A percentile compares a stretch with the other conserved stretches of the same genome.
Evolutionary conservation across 1,140 invertebrate species (phyloP).

Genomic region (Drosophila sucinea): DNA sequence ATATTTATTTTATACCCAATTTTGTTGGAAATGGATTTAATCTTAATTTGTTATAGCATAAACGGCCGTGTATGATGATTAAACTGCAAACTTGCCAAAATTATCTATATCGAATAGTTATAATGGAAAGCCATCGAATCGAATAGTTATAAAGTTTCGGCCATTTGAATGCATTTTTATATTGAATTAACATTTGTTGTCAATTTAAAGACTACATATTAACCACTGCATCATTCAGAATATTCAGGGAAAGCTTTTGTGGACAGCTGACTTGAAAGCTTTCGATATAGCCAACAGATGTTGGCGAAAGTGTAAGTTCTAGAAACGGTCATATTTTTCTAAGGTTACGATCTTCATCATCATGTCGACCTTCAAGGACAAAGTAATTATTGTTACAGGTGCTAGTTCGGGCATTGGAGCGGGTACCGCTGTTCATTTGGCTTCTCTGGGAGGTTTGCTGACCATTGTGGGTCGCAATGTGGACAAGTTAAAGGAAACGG

Average conservation of each 20-base stretch:
- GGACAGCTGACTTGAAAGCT: conserved; percentile 46
- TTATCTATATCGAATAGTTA: no score
- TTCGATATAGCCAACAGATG: conserved; percentile 26
- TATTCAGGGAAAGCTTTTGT: conserved; percentile 15
- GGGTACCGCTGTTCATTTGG: conserved; percentile 90
- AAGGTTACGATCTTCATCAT: conserved; percentile 23
- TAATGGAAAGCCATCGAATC: no score
- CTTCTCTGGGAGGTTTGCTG: conserved; percentile 89
- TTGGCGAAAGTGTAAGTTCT: not conserved
- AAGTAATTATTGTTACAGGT: conserved; percentile 90
- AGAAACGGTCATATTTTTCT: not conserved
- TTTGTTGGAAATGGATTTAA: no score
- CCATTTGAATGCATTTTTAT: no score
- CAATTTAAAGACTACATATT: not conserved
- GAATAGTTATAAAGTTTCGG: no score
- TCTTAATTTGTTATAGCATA: no score
- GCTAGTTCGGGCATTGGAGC: conserved; percentile 95
- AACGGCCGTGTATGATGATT: no score
- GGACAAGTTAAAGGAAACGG: conserved; percentile 85
- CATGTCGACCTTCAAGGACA: conserved; percentile 85
- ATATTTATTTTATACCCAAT: no score
- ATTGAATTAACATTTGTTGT: no score
- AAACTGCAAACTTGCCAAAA: no score
- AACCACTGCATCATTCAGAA: not conserved
- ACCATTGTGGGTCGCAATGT: conserved; percentile 90